Evolutionary conservation across 2,113 vertebrate species (phyloP), one percentile per base, ranked within the genome.

Genomic region (Perca fluviatilis): DNA sequence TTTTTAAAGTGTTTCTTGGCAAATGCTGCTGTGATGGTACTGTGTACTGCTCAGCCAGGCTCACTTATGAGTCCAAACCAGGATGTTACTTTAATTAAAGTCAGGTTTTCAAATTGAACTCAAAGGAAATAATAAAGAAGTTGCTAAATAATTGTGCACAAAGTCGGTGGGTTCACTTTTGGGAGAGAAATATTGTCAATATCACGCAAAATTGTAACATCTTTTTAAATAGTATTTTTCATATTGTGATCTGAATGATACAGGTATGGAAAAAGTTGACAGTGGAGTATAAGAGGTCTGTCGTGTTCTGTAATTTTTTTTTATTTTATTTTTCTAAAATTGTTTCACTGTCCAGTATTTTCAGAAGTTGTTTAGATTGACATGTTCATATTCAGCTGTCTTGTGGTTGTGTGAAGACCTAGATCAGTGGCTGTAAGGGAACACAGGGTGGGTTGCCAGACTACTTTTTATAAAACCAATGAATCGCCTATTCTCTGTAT

Each of bases 11-110:
- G 40, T 70, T 71, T 81, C 75, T 58, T 72, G 79, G 61, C 79
- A 30, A 67, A 74, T 74, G 56, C 79, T 69, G 84, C 89, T 92
- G 93, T 87, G 89, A 91, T 81, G 83, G 93, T 94, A 94, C 93
- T 67, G 92, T 93, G 93, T 94, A 94, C 90, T 88, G 90, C 87
- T 80, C 89, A 85, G 91, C 72, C 67, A 61, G 63, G 51, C 71
- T 82, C 67, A 43, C 57, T 30, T 2, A 64, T 49, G 61, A 72
- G 58, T 78, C 82, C 49, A 15, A 77, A 77, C 74, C 61, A 79
- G 15, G 54, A 71, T 65, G 27, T 33, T 51, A 53, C 49, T 65
- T 72, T 70, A 49, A 70, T 57, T 58, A 23, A 79, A 76, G 69
- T 70, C 66, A 81, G 60, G 60, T 87, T 87, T 85, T 89, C 75